Evolutionary conservation across 2,113 vertebrate genomes (phyloP).

Genomic region (Podarcis raffonei): DNA sequence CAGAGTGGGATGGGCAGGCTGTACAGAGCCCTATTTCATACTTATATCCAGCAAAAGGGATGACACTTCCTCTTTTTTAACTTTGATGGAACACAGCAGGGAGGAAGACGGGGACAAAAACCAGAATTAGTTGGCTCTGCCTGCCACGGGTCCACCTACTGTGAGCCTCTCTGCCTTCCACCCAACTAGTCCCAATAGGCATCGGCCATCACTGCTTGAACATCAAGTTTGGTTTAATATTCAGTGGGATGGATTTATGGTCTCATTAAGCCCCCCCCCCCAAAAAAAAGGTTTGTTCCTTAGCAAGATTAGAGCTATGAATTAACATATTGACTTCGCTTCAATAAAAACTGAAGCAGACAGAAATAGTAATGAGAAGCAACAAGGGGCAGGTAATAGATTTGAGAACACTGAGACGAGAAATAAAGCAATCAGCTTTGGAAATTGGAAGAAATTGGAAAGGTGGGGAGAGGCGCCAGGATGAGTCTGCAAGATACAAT

Average conservation of each 20-base stretch:
- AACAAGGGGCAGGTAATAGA: constrained; percentile 16
- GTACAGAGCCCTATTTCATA: too few species aligned
- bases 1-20: too few species aligned
- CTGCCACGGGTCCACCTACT: too few species aligned
- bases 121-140: too few species aligned
- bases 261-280: neutral
- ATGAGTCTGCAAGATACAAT: neutral
- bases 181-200: too few species aligned
- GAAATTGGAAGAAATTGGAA: neutral
- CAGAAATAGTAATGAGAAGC: constrained; percentile 7
- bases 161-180: too few species aligned
- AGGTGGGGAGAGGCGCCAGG: neutral
- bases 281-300: neutral
- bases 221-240: neutral
- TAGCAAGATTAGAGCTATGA: neutral
- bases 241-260: neutral
- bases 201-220: neutral
- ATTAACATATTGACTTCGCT: neutral
- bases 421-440: constrained; percentile 19
- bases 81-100: too few species aligned
- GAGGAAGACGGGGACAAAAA: too few species aligned
- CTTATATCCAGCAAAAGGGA: too few species aligned
- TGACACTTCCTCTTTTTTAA: too few species aligned
- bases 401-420: neutral
- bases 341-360: constrained; percentile 6